phyloP scores from a whole-genome alignment of 1,140 invertebrate genomes.

The Cataglyphis hispanica region DNA sequence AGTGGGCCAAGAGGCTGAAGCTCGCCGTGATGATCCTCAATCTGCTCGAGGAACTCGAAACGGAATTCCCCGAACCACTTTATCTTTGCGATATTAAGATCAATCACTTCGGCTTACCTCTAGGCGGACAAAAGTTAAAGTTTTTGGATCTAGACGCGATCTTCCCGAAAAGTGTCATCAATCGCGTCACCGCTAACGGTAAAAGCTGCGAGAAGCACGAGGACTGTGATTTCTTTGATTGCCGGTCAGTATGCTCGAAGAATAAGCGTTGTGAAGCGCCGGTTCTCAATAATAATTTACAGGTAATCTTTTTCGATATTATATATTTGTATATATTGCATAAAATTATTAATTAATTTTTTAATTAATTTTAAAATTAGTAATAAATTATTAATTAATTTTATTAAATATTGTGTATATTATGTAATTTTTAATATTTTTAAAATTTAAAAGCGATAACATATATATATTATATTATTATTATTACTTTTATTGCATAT shows the following conservation, averaged over 20 bases:
- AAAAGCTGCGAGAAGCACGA: slow-evolving; percentile 86
- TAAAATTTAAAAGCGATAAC: no score
- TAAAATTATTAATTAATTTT: neutral
- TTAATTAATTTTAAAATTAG: no score
- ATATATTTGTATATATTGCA: neutral
- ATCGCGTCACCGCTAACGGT: slow-evolving; percentile 83
- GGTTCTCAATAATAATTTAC: slow-evolving; percentile 89
- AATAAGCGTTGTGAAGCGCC: slow-evolving; percentile 86
- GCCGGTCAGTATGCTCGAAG: slow-evolving; percentile 87
- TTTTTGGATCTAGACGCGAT: slow-evolving; percentile 89
- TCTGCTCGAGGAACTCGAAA: slow-evolving; percentile 88
- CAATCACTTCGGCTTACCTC: slow-evolving; percentile 89
- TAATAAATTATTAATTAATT: no score
- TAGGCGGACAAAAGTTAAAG: slow-evolving; percentile 86
- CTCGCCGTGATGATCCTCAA: slow-evolving; percentile 89
- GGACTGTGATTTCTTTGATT: slow-evolving; percentile 90
- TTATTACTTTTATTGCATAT: neutral
- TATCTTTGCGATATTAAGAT: slow-evolving; percentile 90
- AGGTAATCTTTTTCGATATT: slow-evolving; percentile 79
- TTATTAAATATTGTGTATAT: no score
- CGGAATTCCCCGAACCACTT: slow-evolving; percentile 87
- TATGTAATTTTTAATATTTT: no score
- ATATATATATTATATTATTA: neutral
- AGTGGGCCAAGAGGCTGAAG: slow-evolving; percentile 84
- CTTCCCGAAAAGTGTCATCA: slow-evolving; percentile 85